Conservation (phyloP, 2,797 vertebrate genomes). For the Cryptoprocta ferox region DNA sequence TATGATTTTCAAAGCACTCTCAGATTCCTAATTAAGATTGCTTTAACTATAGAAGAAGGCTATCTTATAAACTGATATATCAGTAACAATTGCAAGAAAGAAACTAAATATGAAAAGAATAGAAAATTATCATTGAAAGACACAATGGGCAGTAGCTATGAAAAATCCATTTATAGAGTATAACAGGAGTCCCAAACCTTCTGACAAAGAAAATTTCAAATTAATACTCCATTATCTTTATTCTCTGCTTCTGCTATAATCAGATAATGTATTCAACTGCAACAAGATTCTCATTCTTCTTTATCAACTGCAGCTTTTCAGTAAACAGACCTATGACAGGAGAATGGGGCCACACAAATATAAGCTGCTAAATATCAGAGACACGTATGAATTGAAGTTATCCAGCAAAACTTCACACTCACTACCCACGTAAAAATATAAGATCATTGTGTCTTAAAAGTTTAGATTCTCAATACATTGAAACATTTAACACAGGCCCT, state of each 20-base stretch:
- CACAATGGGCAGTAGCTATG: constrained; percentile 46
- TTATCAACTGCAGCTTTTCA: constrained; percentile 54
- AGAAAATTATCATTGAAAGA: constrained; percentile 74
- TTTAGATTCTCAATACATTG: neutral
- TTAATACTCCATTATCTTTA: constrained; percentile 63
- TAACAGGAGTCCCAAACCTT: constrained; percentile 53
- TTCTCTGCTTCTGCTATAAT: constrained; percentile 58
- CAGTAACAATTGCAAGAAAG: constrained; percentile 75
- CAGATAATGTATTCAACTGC: constrained; percentile 54
- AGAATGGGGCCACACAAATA: neutral
- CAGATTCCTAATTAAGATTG: constrained; percentile 73
- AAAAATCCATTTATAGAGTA: constrained; percentile 68
- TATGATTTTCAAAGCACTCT: constrained; percentile 79
- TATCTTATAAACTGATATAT: constrained; percentile 73
- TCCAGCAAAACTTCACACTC: constrained; percentile 7
- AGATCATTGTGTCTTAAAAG: neutral
- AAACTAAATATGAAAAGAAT: constrained; percentile 76
- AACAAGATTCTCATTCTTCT: constrained; percentile 53
- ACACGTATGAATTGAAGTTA: neutral
- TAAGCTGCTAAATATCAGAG: constrained; percentile 32
- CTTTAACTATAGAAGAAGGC: constrained; percentile 70
- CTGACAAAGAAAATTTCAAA: constrained; percentile 71
- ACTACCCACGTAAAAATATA: neutral
- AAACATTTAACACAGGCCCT: neutral
- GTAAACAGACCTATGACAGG: neutral